Base-by-base conservation (phyloP, 1,140 invertebrate genomes). In the Drosophila takahashii region DNA sequence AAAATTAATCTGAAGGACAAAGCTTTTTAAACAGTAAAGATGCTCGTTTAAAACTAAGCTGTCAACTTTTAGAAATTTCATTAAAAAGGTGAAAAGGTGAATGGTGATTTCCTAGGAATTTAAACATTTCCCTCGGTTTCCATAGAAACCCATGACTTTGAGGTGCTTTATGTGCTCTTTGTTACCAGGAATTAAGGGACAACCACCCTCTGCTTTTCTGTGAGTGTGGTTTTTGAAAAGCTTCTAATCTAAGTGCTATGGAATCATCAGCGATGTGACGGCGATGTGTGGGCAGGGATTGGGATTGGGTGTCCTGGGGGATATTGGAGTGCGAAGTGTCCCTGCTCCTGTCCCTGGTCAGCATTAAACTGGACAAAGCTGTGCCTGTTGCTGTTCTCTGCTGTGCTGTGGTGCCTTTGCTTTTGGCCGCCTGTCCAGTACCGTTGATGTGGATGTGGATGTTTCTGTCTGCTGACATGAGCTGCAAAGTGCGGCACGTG, bases 401-500 rank as follows among this genome's bases (percentile, higher is more conserved):
- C 22, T 47, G 45, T n/a, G 34, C 41, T 53, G 29, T 32, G 29
- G 29, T 72, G 52, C 34, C 27, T 56, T 47, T 27, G 44, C 44
- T 6, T 26, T 47, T 1, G 44, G 47, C 47, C 16, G 39, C 39
- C n/a, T 41, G 16, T 44, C 41, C 57, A 10, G 26, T 32, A 9
- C 22, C 34, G 22, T 58, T 37, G 18, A 60, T 59, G 54, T 9
- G 61, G 37, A 51, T 66, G 62, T 47, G 22, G 57, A 37, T 45
- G 42, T 32, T 50, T 26, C 61, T 62, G 59, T 60, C 70, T 84
- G 54, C 45, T 89, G 79, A 79, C 81, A 89, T 52, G 79, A 76
- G 71, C 84, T 87, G 84, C 66, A 87, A 83, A 89, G 84, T 89
- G 84, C 79, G 78, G 85, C 84, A 89, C 85, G 84, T 89, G 84